Conservation (phyloP, 2,113 vertebrate species). For the Apistogramma diplotaenia region DNA sequence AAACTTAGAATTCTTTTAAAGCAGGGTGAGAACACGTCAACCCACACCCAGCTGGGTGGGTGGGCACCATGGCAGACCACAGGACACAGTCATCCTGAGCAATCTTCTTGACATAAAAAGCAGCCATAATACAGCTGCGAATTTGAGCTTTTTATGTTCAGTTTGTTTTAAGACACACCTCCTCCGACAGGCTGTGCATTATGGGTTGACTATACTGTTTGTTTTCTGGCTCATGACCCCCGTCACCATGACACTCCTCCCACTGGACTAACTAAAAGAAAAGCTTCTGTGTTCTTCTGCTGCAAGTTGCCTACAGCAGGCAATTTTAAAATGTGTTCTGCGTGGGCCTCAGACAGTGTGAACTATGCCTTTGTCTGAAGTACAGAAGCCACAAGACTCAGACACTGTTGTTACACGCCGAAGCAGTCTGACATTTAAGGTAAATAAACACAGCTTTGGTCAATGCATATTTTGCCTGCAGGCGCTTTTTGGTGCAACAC, state of each 20-base stretch:
- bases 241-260: conserved; percentile 15
- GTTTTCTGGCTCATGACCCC: not conserved
- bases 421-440: not conserved
- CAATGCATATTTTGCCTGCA: not conserved
- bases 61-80: conserved; percentile 13
- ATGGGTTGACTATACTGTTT: not conserved
- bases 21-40: not conserved
- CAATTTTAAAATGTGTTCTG: not conserved
- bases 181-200: not conserved
- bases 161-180: not conserved
- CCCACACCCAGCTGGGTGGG: not conserved
- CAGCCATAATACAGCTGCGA: not conserved
- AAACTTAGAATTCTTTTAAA: conserved; percentile 22
- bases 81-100: not conserved
- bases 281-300: conserved; percentile 30
- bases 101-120: not conserved
- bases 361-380: not conserved
- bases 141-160: not conserved
- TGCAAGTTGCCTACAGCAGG: not conserved
- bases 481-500: not conserved
- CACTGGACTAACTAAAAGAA: conserved; percentile 17
- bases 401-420: not conserved
- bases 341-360: conserved; percentile 6
- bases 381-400: not conserved
- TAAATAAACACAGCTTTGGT: not conserved